Evolutionary conservation across 2,797 vertebrate genomes (phyloP).

Genomic region (Brachyalestes nurse): DNA sequence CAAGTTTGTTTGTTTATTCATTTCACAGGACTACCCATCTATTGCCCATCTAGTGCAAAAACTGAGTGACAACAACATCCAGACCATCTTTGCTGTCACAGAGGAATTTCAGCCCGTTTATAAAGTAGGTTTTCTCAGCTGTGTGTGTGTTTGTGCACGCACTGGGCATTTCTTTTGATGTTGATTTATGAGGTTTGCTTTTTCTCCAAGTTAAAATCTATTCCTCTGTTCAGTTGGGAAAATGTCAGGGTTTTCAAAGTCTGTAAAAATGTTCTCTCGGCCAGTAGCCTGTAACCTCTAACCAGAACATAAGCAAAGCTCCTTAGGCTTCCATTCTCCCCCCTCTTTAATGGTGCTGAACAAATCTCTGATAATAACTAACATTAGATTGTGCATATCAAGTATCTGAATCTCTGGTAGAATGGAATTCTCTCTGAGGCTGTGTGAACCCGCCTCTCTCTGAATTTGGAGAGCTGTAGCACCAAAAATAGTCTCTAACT

Average conservation of each 20-base stretch:
- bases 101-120: conserved; percentile 97
- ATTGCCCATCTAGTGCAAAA: conserved; percentile 99
- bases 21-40: conserved; percentile 92
- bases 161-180: background rate
- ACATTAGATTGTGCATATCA: background rate
- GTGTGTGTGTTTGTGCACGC: background rate
- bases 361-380: background rate
- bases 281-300: background rate
- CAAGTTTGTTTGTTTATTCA: background rate
- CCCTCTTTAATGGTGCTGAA: background rate
- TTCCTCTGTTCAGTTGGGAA: background rate
- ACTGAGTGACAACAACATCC: conserved; percentile 98
- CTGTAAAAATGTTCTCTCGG: background rate
- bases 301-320: background rate
- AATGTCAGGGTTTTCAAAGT: background rate
- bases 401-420: background rate
- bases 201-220: background rate
- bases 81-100: conserved; percentile 98
- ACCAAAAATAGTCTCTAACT: conserved; percentile 45
- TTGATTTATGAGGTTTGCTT: background rate
- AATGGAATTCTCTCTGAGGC: background rate
- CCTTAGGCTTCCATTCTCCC: background rate
- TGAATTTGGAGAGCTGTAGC: conserved; percentile 38
- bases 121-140: conserved; percentile 77
- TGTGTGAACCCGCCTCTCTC: conserved; percentile 3